phyloP scores from a whole-genome alignment of 2,113 vertebrate genomes.

The Oophaga pumilio region DNA sequence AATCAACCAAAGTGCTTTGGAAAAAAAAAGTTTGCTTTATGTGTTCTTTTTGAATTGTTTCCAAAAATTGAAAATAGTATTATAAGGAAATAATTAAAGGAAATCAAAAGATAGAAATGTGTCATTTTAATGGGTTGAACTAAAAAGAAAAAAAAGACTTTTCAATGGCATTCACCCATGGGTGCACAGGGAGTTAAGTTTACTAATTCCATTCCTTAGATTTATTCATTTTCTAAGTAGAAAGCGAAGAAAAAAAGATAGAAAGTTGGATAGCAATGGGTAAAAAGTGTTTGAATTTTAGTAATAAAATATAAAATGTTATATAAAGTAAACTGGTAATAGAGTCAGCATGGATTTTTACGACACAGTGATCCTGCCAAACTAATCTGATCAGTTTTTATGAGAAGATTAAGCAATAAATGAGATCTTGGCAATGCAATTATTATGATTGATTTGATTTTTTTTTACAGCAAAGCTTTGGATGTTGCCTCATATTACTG shows the following conservation, averaged over 20 bases:
- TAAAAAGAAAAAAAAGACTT: background rate
- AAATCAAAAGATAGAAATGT: background rate
- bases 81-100: background rate
- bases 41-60: background rate
- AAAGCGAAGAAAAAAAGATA: background rate
- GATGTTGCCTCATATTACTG: background rate
- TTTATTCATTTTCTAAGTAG: background rate
- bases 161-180: background rate
- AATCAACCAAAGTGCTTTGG: background rate
- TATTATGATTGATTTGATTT: conserved; percentile 6
- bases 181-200: background rate
- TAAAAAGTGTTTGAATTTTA: background rate
- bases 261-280: background rate
- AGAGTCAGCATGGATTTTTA: conserved; percentile 10
- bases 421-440: background rate
- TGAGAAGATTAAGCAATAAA: conserved; percentile 20
- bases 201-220: background rate
- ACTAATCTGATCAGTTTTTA: conserved; percentile 18
- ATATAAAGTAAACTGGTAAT: conserved; percentile 14
- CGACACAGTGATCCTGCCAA: background rate
- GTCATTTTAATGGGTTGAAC: background rate
- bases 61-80: background rate
- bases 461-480: background rate
- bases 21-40: background rate
- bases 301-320: background rate